These are phyloP conservation scores for Phymastichus coffea DNA, from an alignment of 1,140 invertebrate species.

Conservation along the genomic window DNA sequence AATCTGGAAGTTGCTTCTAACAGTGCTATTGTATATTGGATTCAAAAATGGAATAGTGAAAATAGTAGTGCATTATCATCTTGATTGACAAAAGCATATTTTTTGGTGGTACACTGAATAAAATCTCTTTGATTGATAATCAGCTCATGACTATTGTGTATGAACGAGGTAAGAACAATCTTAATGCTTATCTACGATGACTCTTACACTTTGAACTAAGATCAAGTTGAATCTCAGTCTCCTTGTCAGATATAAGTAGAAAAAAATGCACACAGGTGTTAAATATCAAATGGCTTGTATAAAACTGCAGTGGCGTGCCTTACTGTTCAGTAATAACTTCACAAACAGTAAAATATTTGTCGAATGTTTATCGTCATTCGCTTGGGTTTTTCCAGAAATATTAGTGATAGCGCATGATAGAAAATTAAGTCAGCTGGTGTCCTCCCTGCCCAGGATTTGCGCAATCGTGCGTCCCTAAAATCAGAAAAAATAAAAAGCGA, in stretches of 20 bases:
- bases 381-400: too few species aligned
- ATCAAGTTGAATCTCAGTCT: not conserved
- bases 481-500: not conserved
- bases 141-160: not conserved
- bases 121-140: not conserved
- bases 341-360: too few species aligned
- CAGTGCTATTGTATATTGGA: too few species aligned
- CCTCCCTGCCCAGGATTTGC: not conserved
- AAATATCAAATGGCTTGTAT: too few species aligned
- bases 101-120: not conserved
- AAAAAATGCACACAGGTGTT: not conserved
- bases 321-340: too few species aligned
- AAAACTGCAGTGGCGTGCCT: too few species aligned
- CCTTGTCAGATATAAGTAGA: not conserved
- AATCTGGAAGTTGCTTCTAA: too few species aligned
- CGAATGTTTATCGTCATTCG: too few species aligned
- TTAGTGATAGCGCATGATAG: too few species aligned
- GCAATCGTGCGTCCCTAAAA: not conserved
- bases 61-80: too few species aligned
- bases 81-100: conserved; percentile 10
- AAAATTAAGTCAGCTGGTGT: not conserved
- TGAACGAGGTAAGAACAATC: not conserved
- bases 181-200: not conserved
- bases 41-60: too few species aligned
- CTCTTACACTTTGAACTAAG: not conserved